Base-by-base conservation (phyloP, 1,140 invertebrate genomes). In the Papilio aristodemus region DNA sequence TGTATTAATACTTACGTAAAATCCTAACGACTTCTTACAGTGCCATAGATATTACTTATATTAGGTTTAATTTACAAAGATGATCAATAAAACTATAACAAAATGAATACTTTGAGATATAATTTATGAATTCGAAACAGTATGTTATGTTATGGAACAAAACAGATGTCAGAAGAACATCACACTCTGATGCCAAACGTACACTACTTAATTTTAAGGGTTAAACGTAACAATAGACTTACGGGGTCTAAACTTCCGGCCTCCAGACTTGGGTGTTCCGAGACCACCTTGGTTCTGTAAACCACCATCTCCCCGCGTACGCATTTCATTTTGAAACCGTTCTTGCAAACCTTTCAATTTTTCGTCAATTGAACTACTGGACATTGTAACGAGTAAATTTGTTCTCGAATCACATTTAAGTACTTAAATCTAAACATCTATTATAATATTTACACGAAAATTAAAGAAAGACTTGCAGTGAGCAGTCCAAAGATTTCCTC, bases 291-390 rank as follows among this genome's bases (percentile, higher is more conserved):
- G 87, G 72, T 80, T 87, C 79, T 85, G 84, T 70, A 88, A 83
- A 80, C 80, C 77, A 80, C 84, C 84, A 74, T 85, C 87, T 81
- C 81, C 82, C 75, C 80, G 81, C 80, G 84, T 82, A 86, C 89
- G 87, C 83, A 88, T 80, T 86, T 89, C 88, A 85, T 87, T 89
- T 83, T 89, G 79, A 62, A 90, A 79, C 54, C 86, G 85, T 75
- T 90, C 87, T 80, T 91, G 80, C 78, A 91, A 88, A 71, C 80
- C 86, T 78, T 85, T 88, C 68, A 91, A 67, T 77, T 82, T 87
- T 62, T 85, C 87, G 71, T 90, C 89, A 73, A 91, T 86, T 74
- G 87, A 84, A 80, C 80, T 87, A 81, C 87, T 87, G 76, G 89
- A 90, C 89, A 91, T 91, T 85, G 79, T 91, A 79, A 72, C 72